Conservation (phyloP, 2,113 vertebrate species). For the Percina caprodes region DNA sequence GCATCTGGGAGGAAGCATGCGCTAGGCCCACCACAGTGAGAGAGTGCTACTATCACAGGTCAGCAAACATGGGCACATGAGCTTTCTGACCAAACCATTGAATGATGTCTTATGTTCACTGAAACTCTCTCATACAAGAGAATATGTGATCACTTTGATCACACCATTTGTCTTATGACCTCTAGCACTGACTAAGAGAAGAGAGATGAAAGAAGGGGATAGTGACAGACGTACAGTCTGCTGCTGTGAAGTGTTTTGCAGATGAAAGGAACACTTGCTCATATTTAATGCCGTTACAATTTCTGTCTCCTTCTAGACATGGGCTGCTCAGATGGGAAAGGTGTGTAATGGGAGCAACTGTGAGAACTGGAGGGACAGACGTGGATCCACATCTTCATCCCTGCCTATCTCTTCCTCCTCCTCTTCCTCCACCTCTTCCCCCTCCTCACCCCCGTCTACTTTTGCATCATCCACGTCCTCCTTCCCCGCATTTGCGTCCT, state of each 20-base stretch:
- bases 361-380: conserved; percentile 85
- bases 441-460: conserved; percentile 67
- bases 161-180: conserved; percentile 8
- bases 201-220: conserved; percentile 9
- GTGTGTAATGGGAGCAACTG: conserved; percentile 79
- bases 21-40: not conserved
- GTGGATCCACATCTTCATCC: conserved; percentile 72
- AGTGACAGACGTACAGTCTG: conserved; percentile 11
- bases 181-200: conserved; percentile 18
- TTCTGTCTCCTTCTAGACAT: conserved; percentile 59
- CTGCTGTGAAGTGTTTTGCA: conserved; percentile 10
- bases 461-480: conserved; percentile 69
- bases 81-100: conserved; percentile 28
- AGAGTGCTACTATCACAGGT: not conserved
- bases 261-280: conserved; percentile 22
- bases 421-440: conserved; percentile 72
- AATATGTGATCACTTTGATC: conserved; percentile 19
- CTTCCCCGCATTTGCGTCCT: conserved; percentile 69
- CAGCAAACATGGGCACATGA: not conserved
- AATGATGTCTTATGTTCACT: not conserved
- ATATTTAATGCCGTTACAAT: conserved; percentile 16
- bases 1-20: conserved; percentile 11
- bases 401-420: conserved; percentile 55
- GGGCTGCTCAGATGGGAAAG: conserved; percentile 71
- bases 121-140: conserved; percentile 4